A percentile compares a stretch with the other conserved stretches of the same genome.
These are phyloP conservation scores for Sylvicola cinctus DNA, from an alignment of 2,888 invertebrate species.

Conservation along the genomic window DNA sequence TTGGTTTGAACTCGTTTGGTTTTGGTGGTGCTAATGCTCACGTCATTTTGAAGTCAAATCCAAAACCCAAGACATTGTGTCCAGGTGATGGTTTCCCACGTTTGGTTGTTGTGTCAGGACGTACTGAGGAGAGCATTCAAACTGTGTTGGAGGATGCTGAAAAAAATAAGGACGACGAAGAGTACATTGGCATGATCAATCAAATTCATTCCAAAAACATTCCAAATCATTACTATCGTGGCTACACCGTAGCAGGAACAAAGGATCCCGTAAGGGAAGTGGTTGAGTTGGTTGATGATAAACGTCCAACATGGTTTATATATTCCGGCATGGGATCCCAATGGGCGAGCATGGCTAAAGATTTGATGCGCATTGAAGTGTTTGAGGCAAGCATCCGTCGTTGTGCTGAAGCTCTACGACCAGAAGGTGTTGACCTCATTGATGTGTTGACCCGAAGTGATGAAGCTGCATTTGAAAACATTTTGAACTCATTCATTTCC, in stretches of 20 bases:
- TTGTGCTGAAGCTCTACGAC: conserved; percentile 54
- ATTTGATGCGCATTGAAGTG: conserved; percentile 59
- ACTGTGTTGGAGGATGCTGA: conserved; percentile 40
- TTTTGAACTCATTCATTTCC: conserved; percentile 75
- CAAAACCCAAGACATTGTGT: conserved; percentile 39
- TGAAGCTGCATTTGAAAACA: conserved; percentile 61
- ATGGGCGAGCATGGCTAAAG: conserved; percentile 89
- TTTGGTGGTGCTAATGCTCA: conserved; percentile 98
- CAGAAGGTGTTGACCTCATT: conserved; percentile 66
- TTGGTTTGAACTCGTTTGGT: conserved; percentile 91
- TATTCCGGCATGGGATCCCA: conserved; percentile 98
- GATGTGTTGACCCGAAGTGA: conserved; percentile 56
- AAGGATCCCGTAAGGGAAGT: conserved; percentile 33
- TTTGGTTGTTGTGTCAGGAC: conserved; percentile 59
- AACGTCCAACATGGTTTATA: conserved; percentile 79
- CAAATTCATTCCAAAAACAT: conserved; percentile 50
- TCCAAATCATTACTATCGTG: conserved; percentile 59
- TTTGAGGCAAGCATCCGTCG: conserved; percentile 62
- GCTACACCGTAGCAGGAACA: conserved; percentile 39
- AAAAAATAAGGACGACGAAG: conserved; percentile 40
- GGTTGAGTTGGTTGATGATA: conserved; percentile 30
- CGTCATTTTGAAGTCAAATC: conserved; percentile 60
- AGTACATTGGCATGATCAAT: conserved; percentile 56
- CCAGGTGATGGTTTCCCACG: conserved; percentile 38
- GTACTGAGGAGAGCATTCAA: conserved; percentile 61